Base-by-base conservation (phyloP, 30 jellyfish, hydroid and myxozoan genomes). In the Pseudorhiza aurosa region DNA sequence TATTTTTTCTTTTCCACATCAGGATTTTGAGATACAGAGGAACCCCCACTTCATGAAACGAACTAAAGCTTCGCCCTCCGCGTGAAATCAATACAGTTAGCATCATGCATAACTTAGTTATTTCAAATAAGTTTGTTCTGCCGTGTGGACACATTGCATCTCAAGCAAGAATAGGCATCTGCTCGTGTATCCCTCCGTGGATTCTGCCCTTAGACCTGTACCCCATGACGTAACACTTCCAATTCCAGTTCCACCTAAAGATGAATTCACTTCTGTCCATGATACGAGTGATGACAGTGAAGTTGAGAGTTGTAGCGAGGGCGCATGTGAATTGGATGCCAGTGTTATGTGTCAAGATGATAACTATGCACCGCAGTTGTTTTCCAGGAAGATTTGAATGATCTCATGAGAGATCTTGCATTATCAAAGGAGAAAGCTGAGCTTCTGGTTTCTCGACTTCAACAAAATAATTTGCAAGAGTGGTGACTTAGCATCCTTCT, bases 201-300 rank as follows among this genome's bases (percentile, higher is more conserved):
- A 44, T 44, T 44, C 57, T 44, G 57, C 57, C 57, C 57, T 11
- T 44, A 44, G 57, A 44, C 57, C 57, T 44, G 57, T 44, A 44
- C 57, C 57, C 57, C 57, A 44, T 44, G 57, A 44, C n/a, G 57
- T n/a, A 44, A 44, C 57, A 44, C 57, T 44, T 44, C 57, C n/a
- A 44, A n/a, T 44, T 44, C 57, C 57, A 44, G 57, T 44, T 44
- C 57, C 57, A 44, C 57, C 57, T n/a, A n/a, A 44, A n/a, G 57
- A 44, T 44, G 57, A 11, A 11, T n/a, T 44, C n/a, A n/a, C 11
- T 44, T 44, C 57, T 44, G 57, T 44, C 57, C 57, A 44, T 44
- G 57, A 44, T 44, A 44, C 57, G 15, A 44, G n/a, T 44, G 57
- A 44, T 10, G n/a, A 11, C 57, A 44, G 57, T n/a, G 57, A 44